A percentile compares a stretch with the other conserved stretches of the same genome.
Conservation (phyloP, 2,888 invertebrate genomes). For the Cotesia congregata region DNA sequence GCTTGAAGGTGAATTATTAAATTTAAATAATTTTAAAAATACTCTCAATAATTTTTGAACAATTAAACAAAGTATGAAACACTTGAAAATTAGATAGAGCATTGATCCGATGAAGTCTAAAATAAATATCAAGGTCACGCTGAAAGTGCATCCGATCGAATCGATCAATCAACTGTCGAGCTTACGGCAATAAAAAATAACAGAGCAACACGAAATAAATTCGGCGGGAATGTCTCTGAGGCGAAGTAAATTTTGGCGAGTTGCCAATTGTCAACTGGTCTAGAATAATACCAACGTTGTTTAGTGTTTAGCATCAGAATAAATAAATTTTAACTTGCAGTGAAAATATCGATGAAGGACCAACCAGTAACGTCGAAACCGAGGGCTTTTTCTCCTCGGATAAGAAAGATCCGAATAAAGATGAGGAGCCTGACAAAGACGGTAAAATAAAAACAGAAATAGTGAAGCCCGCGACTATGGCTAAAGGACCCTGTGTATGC, state of each 20-base stretch:
- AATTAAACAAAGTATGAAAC: neutral
- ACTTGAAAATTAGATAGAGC: neutral
- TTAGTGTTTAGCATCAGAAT: neutral
- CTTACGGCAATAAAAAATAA: constrained; percentile 17
- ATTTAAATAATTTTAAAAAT: too few species aligned
- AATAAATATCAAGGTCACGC: constrained; percentile 33
- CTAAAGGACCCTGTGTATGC: constrained; percentile 18
- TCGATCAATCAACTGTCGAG: constrained; percentile 36
- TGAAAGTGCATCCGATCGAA: constrained; percentile 31
- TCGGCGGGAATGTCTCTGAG: constrained; percentile 21
- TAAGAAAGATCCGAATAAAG: constrained; percentile 17
- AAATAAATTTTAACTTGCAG: constrained; percentile 17
- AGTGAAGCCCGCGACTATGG: constrained; percentile 29
- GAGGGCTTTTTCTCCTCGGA: constrained; percentile 19
- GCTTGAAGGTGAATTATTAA: too few species aligned
- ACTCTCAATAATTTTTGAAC: neutral
- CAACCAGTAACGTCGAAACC: constrained; percentile 29
- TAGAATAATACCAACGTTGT: neutral
- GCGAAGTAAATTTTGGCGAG: constrained; percentile 20
- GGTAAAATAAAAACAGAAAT: constrained; percentile 34
- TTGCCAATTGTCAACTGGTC: constrained; percentile 13
- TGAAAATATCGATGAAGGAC: constrained; percentile 40
- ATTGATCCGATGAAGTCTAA: constrained; percentile 18
- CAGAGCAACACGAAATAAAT: constrained; percentile 7
- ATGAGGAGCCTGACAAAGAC: neutral